These are phyloP conservation scores for Aphodius granarius DNA, from an alignment of 2,888 invertebrate genomes.

Conservation along the genomic window DNA sequence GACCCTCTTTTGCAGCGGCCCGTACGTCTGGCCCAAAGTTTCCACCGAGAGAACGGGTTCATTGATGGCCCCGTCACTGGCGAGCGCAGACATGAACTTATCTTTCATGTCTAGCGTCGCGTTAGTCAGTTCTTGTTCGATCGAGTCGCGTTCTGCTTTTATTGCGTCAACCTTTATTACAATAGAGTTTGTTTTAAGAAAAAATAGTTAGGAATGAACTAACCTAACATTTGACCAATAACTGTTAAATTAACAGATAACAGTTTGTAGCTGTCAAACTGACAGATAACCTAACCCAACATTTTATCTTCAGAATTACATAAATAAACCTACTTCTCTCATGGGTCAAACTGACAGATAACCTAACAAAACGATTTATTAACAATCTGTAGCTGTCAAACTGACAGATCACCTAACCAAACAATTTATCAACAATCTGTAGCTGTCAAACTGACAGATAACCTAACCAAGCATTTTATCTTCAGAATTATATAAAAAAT, in stretches of 20 bases:
- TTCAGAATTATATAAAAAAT: too few relatives aligned
- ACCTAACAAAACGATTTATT: too few relatives aligned
- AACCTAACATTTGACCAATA: neutral
- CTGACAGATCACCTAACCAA: too few relatives aligned
- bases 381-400: too few relatives aligned
- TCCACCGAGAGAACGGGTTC: slow-evolving; percentile 74
- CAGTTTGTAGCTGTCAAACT: neutral
- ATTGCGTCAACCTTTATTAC: slow-evolving; percentile 67
- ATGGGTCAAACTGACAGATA: too few relatives aligned
- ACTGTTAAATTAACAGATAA: neutral
- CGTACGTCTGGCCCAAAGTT: slow-evolving; percentile 72
- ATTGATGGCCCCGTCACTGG: slow-evolving; percentile 76
- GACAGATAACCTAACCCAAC: neutral
- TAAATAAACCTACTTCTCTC: slow-evolving; percentile 62
- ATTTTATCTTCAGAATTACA: neutral
- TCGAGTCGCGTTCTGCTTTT: slow-evolving; percentile 85
- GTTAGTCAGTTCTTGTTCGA: slow-evolving; percentile 85
- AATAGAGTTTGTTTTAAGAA: slow-evolving; percentile 34
- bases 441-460: too few relatives aligned
- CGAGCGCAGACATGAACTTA: slow-evolving; percentile 74
- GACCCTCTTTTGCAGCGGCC: slow-evolving; percentile 77
- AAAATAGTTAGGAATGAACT: slow-evolving; percentile 28
- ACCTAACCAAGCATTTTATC: too few relatives aligned
- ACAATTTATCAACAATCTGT: too few relatives aligned
- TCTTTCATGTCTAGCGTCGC: slow-evolving; percentile 81